A percentile compares a stretch with the other conserved stretches of the same genome.
phyloP scores from a whole-genome alignment of 1,140 invertebrate genomes.

The Psix sp. region DNA sequence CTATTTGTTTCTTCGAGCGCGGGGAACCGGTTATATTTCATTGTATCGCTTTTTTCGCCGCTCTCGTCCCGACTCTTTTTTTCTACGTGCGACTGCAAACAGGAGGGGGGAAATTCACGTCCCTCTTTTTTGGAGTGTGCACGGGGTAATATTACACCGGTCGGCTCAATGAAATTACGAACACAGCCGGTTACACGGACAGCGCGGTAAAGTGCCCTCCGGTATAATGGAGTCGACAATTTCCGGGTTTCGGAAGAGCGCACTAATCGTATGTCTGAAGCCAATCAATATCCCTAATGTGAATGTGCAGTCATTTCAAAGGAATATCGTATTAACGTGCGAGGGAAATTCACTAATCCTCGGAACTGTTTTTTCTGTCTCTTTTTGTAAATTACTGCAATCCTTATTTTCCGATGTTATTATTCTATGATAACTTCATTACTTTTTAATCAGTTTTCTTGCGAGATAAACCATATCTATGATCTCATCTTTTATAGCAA shows the following conservation, averaged over 20 bases:
- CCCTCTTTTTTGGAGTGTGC: conserved; percentile 28
- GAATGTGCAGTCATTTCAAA: conserved; percentile 51
- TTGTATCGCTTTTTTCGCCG: conserved; percentile 23
- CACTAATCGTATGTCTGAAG: conserved; percentile 59
- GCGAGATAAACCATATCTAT: too few relatives aligned
- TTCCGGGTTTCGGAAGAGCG: conserved; percentile 60
- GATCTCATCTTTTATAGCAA: too few relatives aligned
- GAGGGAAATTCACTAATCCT: conserved; percentile 35
- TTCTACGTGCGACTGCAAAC: background rate
- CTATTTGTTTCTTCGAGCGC: too few relatives aligned
- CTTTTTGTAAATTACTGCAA: too few relatives aligned
- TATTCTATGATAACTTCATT: too few relatives aligned
- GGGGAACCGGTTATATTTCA: too few relatives aligned
- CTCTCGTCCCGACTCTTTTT: background rate
- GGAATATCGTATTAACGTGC: conserved; percentile 42
- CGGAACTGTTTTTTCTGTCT: too few relatives aligned
- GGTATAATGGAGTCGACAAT: conserved; percentile 57
- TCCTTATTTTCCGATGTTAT: too few relatives aligned
- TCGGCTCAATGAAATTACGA: conserved; percentile 60
- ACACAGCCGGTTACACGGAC: conserved; percentile 54
- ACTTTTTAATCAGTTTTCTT: too few relatives aligned
- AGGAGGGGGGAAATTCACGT: background rate
- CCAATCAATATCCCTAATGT: conserved; percentile 55
- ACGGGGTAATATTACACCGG: conserved; percentile 39
- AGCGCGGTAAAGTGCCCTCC: conserved; percentile 45